These are phyloP conservation scores for Galendromus occidentalis DNA, from an alignment of 1,140 invertebrate species.

Conservation along the genomic window DNA sequence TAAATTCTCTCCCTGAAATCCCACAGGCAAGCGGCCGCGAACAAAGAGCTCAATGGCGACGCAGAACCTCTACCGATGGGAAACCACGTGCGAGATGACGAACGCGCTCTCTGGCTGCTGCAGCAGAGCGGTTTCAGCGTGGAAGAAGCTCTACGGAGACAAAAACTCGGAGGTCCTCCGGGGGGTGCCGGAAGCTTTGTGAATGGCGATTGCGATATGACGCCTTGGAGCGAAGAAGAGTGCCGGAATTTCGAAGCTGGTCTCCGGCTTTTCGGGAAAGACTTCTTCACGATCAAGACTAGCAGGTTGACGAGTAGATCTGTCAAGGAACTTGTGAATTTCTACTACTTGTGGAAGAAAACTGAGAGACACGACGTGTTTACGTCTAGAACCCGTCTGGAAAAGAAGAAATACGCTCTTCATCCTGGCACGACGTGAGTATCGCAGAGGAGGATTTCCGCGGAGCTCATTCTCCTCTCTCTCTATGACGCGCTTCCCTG, in stretches of 20 bases:
- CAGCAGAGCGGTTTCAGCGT: constrained; percentile 83
- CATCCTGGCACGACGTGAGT: constrained; percentile 50
- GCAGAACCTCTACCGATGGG: constrained; percentile 46
- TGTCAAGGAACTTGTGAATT: constrained; percentile 89
- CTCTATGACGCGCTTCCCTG: not conserved
- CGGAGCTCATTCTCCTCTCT: too few relatives aligned
- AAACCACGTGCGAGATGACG: constrained; percentile 69
- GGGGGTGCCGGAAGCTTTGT: constrained; percentile 29
- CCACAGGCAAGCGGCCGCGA: constrained; percentile 16
- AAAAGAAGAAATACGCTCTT: constrained; percentile 66
- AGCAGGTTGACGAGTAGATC: constrained; percentile 74
- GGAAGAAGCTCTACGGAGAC: constrained; percentile 62
- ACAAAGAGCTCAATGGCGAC: constrained; percentile 26
- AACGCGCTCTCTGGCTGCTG: constrained; percentile 66
- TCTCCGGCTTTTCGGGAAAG: constrained; percentile 74
- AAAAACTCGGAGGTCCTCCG: constrained; percentile 52
- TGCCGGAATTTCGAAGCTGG: constrained; percentile 91
- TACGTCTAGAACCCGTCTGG: constrained; percentile 51
- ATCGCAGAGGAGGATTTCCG: too few relatives aligned
- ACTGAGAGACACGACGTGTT: constrained; percentile 87
- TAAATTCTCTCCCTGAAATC: constrained; percentile 13
- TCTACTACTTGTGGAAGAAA: constrained; percentile 98
- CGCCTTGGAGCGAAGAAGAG: constrained; percentile 91
- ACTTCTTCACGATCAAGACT: constrained; percentile 83
- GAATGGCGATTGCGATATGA: constrained; percentile 31